Base-by-base conservation (phyloP, 2,888 invertebrate species). In the Dynastes grantii region DNA sequence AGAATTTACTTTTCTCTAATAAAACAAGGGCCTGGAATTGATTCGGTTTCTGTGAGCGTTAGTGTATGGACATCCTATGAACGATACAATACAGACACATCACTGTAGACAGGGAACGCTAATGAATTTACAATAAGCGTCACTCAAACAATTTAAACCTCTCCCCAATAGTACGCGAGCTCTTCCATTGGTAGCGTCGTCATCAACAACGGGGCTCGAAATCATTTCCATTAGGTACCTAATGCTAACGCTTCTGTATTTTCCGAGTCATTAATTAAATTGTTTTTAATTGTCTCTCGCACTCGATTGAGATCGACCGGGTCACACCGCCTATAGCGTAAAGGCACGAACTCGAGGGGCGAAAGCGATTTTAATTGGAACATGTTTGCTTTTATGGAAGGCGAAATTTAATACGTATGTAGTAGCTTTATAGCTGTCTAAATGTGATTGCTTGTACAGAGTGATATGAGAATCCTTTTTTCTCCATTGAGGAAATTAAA, bases 211-310 rank as follows among this genome's bases (percentile, higher is more conserved):
- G 45, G 32, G 5, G 45, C 29, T 27, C 29, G 27, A 29, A 61
- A 61, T 61, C 61, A 61, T 61, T 8, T 27, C 29, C 61, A 61
- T 61, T 61, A 61, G 16, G 61, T 22, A 29, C 61, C 16, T 45
- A 45, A 45, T 8, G 45, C 45, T 45, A 22, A 22, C 55, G 22
- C 27, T 61, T 29, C 61, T 68, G 68, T 68, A 22, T 49, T 68
- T 68, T 68, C 13, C 68, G 61, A 45, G 16, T 29, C 67, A 67
- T 67, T 67, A 67, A 67, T 67, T 67, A 67, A 67, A 67, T 67
- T 67, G 67, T 67, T 67, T 67, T 45, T 67, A 67, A 67, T 67
- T 67, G 67, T 27, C 40, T 55, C 22, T 55, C 55, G 32, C 32
- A 37, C 32, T 37, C 45, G 45, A 45, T 45, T n/a, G 55, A 16